Evolutionary conservation across 2,797 vertebrate genomes (phyloP), one percentile per base, ranked within the genome.

Genomic region (Telmatherina bonti): DNA sequence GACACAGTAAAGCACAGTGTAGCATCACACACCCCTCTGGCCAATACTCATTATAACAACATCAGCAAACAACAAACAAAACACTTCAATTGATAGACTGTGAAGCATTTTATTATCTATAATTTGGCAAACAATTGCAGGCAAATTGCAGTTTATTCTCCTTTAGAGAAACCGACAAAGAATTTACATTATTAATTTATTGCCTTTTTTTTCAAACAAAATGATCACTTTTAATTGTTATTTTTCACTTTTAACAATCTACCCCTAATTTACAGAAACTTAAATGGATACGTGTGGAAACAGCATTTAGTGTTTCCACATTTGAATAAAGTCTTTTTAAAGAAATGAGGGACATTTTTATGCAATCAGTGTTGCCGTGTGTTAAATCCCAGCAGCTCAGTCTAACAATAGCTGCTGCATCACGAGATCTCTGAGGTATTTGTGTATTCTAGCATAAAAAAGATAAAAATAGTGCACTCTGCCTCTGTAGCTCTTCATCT

Each of bases 391-490:
- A 29, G 74, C 77, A 81, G 76, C 77, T 43, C 9, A 56, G 5
- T 79, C 81, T 78, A 78, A 89, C 83, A 88, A 83, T 86, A 86
- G 84, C 79, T 30, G 54, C 79, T 41, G 75, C 61, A 78, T 84
- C 88, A 87, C 67, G 2, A 78, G 81, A 81, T 69, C 81, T 67
- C 78, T 70, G 72, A 74, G 69, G 69, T 62, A 72, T 75, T 73
- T 81, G 83, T 12, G 58, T 68, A 58, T 58, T 79, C 70, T 67
- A 75, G 80, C 84, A 73, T 70, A 47, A 81, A 59, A 53, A 78
- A 53, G 81, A 73, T 82, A 84, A 83, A 87, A 89, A 90, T 86
- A 90, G 81, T 27, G 2, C 71, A 63, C 45, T 74, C 35, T 74
- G 45, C 62, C 55, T 54, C 68, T 75, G 26, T 16, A 22, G 64